Evolutionary conservation across 1,140 invertebrate species (phyloP).

Genomic region (Calliphora vicina): DNA sequence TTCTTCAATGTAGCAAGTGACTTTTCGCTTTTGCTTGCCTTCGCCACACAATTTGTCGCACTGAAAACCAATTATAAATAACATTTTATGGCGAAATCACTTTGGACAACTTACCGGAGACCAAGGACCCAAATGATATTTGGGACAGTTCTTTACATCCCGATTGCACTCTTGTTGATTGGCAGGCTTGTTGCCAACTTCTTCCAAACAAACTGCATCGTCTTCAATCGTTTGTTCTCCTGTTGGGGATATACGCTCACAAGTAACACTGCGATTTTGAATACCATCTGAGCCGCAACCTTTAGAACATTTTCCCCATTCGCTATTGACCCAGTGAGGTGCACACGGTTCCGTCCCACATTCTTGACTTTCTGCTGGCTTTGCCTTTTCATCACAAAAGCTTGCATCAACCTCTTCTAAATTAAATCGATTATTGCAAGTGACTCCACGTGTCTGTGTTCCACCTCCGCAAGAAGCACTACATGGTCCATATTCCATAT

Average conservation of each 20-base stretch:
- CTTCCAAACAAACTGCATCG: constrained; percentile 76
- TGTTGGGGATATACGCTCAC: constrained; percentile 68
- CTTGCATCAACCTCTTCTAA: constrained; percentile 74
- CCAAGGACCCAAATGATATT: constrained; percentile 87
- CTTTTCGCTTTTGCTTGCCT: constrained; percentile 77
- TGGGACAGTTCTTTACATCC: constrained; percentile 77
- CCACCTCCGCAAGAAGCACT: constrained; percentile 87
- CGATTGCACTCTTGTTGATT: constrained; percentile 77
- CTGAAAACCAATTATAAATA: constrained; percentile 64
- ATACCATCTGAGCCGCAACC: constrained; percentile 80
- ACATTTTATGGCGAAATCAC: constrained; percentile 14
- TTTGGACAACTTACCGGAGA: constrained; percentile 72
- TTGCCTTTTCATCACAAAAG: constrained; percentile 79
- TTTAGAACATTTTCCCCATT: constrained; percentile 85
- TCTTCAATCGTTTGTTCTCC: constrained; percentile 63
- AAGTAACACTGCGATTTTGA: constrained; percentile 77
- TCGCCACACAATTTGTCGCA: constrained; percentile 89
- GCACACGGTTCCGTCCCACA: constrained; percentile 83
- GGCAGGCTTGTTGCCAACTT: constrained; percentile 74
- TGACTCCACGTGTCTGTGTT: constrained; percentile 77
- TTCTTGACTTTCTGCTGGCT: constrained; percentile 73
- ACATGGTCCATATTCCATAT: constrained; percentile 82
- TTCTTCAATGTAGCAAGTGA: constrained; percentile 79
- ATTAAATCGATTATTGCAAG: constrained; percentile 74
- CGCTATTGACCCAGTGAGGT: constrained; percentile 81